Evolutionary conservation across 2,888 invertebrate genomes (phyloP).

Genomic region (Tyria jacobaeae): DNA sequence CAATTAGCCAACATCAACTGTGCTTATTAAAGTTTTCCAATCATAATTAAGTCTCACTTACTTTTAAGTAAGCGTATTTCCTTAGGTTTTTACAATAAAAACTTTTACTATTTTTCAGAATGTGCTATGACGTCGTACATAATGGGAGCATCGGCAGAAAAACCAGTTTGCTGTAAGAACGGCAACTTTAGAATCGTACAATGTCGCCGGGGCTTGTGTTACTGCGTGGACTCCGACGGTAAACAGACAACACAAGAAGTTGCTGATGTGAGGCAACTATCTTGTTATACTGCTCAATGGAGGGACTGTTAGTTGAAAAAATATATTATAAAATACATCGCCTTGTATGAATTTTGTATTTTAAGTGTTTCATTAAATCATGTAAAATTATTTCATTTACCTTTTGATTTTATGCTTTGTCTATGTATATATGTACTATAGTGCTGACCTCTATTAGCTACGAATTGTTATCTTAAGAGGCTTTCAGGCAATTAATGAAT

Average conservation of each 20-base stretch:
- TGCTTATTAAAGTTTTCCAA: no score
- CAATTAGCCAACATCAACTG: no score
- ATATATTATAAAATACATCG: background rate
- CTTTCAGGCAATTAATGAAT: no score
- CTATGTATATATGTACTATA: no score
- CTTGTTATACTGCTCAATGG: slow-evolving; percentile 67
- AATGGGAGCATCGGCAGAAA: slow-evolving; percentile 72
- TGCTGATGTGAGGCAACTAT: slow-evolving; percentile 60
- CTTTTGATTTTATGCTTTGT: no score
- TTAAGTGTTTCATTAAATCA: no score
- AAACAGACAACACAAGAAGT: slow-evolving; percentile 78
- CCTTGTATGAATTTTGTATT: background rate
- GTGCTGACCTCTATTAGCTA: no score
- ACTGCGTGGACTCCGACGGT: slow-evolving; percentile 88
- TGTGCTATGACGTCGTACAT: slow-evolving; percentile 86
- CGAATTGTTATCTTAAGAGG: no score
- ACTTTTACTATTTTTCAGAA: slow-evolving; percentile 73
- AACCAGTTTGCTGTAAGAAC: slow-evolving; percentile 87
- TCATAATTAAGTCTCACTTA: no score
- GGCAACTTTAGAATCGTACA: slow-evolving; percentile 89
- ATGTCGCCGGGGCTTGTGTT: slow-evolving; percentile 87
- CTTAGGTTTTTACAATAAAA: no score
- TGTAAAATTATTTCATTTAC: no score
- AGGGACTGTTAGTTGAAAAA: slow-evolving; percentile 59
- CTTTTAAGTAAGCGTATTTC: no score